Conservation (phyloP, 2,888 invertebrate species). For the Catocala fraxini region DNA sequence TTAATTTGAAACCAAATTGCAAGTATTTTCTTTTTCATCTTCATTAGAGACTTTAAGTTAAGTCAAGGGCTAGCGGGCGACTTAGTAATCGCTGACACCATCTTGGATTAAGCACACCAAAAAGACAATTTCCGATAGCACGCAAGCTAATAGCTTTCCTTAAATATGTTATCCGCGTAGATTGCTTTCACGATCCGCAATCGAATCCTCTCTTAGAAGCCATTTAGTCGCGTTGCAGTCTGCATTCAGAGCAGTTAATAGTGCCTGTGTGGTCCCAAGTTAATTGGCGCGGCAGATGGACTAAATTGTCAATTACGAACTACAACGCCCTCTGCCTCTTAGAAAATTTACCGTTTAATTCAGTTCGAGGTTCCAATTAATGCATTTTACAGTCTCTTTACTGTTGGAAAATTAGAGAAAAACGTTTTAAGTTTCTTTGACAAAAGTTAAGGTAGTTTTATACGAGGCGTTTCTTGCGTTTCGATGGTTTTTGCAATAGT, state of each 20-base stretch:
- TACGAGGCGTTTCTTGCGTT: too few species aligned
- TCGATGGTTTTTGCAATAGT: too few species aligned
- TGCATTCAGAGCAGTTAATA: slow-evolving; percentile 15
- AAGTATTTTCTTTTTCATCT: too few species aligned
- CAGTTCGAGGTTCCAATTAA: slow-evolving; percentile 2
- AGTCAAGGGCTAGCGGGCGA: too few species aligned
- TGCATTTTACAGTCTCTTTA: not conserved
- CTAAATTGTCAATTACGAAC: slow-evolving; percentile 45
- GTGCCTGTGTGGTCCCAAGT: slow-evolving; percentile 9
- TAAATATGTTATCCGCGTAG: not conserved
- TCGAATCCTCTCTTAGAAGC: slow-evolving; percentile 15
- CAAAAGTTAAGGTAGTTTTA: too few species aligned
- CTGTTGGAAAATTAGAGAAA: too few species aligned
- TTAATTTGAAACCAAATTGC: too few species aligned
- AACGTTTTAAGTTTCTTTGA: too few species aligned
- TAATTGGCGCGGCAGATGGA: slow-evolving; percentile 39
- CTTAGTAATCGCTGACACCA: too few species aligned
- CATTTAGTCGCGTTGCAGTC: slow-evolving; percentile 11
- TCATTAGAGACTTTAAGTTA: too few species aligned
- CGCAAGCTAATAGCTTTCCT: not conserved
- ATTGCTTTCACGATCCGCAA: slow-evolving; percentile 10
- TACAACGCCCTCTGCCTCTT: slow-evolving; percentile 14
- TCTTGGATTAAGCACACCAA: too few species aligned
- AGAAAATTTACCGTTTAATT: slow-evolving; percentile 16
- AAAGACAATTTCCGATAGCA: too few species aligned